Base-by-base conservation (phyloP, 2,113 vertebrate species). In the Anguilla rostrata region DNA sequence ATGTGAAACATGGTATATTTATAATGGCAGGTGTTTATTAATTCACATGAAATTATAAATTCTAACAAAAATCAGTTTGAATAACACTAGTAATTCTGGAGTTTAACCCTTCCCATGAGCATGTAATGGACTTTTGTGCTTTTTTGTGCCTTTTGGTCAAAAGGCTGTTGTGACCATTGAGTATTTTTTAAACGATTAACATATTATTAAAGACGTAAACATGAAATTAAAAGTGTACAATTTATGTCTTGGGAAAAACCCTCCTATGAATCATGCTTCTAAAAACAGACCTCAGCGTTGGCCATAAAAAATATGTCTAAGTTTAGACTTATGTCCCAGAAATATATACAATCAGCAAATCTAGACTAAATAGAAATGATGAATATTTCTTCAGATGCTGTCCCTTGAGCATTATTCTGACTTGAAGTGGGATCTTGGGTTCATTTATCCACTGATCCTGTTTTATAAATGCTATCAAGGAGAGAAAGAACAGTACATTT, bases 401-500 rank as follows among this genome's bases (percentile, higher is more conserved):
- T 34, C n/a, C 41, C 29, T 7, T 39, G 9, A 78, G 86, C 8
- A 75, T 41, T 40, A 87, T 86, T 81, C 56, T 81, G 53, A 49
- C 66, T 84, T 75, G 80, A 80, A 83, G 40, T 78, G 46, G 56
- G 53, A 78, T 82, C 29, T 81, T 81, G 75, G 79, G 7, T 78
- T 63, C 39, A 63, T 78, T 82, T 84, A 40, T 78, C 39, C 82
- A 82, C 3, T 80, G 40, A 53, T 39, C 86, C 39, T 83, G 71
- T 87, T 86, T 90, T 71, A 66, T 63, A 78, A 86, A 53, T 90
- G 87, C 84, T 56, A 84, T 86, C 22, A 79, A 87, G 79, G 80
- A 82, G 84, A 88, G 84, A 83, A 85, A 89, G 85, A 66, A 20
- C 82, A 87, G 86, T 63, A 39, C 66, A 39, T 63, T 26, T 71